Evolutionary conservation across 2,888 invertebrate species (phyloP), one percentile per base, ranked within the genome.

Genomic region (Brachypterus glaber): DNA sequence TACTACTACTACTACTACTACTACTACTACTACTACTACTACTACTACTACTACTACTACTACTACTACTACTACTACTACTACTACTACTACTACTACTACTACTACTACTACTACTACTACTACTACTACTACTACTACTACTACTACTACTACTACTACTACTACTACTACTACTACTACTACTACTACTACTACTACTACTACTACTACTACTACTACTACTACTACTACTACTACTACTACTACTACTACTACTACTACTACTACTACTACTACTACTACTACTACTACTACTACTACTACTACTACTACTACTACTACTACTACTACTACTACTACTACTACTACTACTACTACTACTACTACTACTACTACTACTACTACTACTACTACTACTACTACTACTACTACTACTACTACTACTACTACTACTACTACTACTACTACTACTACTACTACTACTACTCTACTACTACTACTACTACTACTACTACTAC

Each of bases 1-100:
- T 32, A 32, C 32, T 32, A 32, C 32, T 32, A 32, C 32, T 32
- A 32, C 32, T 32, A 32, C 32, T 32, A 32, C 32, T 32, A 32
- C 32, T 32, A 32, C 32, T 32, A 32, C 32, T 32, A 32, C 32
- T 32, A 32, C 32, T 32, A 32, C 32, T 32, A 32, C 32, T 32
- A 32, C 32, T 32, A 32, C 32, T 15, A 32, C 32, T 32, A 32
- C 32, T 32, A 32, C 32, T 32, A 32, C 32, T 32, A 32, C 32
- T 32, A 32, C 32, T 32, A 32, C 32, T 32, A 32, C 32, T 32
- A 32, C 32, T 15, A 32, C 32, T 32, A 32, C 32, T 32, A 32
- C 32, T 32, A 32, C 32, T 32, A 32, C 32, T 32, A 32, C 32
- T 32, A 32, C 32, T 32, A 32, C 32, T 32, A 32, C 32, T 32